These are phyloP conservation scores for Pollimyrus isidori DNA, from an alignment of 2,113 vertebrate genomes.

Conservation along the genomic window DNA sequence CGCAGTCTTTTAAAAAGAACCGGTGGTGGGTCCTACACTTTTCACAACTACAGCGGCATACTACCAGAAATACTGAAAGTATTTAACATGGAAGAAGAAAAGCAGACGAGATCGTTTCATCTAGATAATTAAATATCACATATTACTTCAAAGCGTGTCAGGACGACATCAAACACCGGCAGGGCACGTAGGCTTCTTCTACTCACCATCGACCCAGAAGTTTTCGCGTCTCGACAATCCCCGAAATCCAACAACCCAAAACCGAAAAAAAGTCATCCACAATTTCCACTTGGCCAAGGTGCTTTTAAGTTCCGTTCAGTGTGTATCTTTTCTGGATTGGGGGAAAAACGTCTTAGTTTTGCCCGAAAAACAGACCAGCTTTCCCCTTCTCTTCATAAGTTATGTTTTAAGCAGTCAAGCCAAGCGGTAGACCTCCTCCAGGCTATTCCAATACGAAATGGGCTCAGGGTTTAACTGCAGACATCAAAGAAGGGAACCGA, in stretches of 20 bases:
- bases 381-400: constrained; percentile 47
- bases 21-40: constrained; percentile 43
- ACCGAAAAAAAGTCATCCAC: constrained; percentile 40
- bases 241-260: constrained; percentile 28
- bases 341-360: constrained; percentile 21
- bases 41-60: constrained; percentile 30
- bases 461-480: constrained; percentile 73
- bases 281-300: constrained; percentile 33
- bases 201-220: constrained; percentile 69
- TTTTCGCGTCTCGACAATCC: constrained; percentile 17
- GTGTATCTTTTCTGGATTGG: constrained; percentile 25
- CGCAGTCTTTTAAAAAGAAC: background rate
- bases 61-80: background rate
- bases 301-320: background rate
- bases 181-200: constrained; percentile 51
- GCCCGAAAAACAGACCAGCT: constrained; percentile 30
- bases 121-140: constrained; percentile 17
- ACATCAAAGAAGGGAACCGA: constrained; percentile 84
- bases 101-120: background rate
- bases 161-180: constrained; percentile 64
- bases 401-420: constrained; percentile 64
- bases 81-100: background rate
- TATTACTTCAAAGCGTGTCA: constrained; percentile 73
- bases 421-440: constrained; percentile 67
- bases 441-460: constrained; percentile 76